Conservation (phyloP, 1,140 invertebrate species). For the Drosophila lowei region DNA sequence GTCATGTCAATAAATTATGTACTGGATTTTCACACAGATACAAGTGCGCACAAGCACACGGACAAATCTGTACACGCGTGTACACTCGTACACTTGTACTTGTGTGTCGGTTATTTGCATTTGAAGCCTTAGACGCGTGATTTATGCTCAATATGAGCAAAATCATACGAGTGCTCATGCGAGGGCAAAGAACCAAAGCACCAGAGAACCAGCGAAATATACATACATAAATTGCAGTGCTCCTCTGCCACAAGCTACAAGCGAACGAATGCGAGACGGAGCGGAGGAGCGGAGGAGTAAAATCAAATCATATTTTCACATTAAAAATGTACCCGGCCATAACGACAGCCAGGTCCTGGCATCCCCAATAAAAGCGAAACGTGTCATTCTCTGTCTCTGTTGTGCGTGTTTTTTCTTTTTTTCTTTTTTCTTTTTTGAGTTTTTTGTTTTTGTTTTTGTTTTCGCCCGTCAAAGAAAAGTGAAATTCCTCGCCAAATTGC, state of each 20-base stretch:
- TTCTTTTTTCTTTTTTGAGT: too few relatives aligned
- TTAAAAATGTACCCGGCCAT: slow-evolving; percentile 58
- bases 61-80: slow-evolving; percentile 12
- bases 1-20: slow-evolving; percentile 78
- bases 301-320: slow-evolving; percentile 75
- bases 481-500: slow-evolving; percentile 71
- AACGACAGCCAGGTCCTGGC: slow-evolving; percentile 46
- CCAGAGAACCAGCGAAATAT: slow-evolving; percentile 15
- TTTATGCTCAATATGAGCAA: slow-evolving; percentile 70
- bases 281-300: slow-evolving; percentile 31
- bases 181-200: slow-evolving; percentile 7
- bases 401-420: not conserved
- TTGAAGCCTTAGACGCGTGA: slow-evolving; percentile 67
- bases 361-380: slow-evolving; percentile 56
- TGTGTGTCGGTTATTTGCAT: slow-evolving; percentile 33
- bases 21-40: slow-evolving; percentile 68
- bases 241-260: slow-evolving; percentile 30
- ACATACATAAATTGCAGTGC: slow-evolving; percentile 71
- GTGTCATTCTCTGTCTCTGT: slow-evolving; percentile 29
- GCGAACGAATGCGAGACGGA: slow-evolving; percentile 54
- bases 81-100: slow-evolving; percentile 10
- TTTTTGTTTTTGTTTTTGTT: not conserved
- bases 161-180: too few relatives aligned
- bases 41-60: slow-evolving; percentile 2
- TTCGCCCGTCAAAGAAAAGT: slow-evolving; percentile 50